Conservation (phyloP, 1,140 invertebrate genomes). For the Venturia canescens region DNA sequence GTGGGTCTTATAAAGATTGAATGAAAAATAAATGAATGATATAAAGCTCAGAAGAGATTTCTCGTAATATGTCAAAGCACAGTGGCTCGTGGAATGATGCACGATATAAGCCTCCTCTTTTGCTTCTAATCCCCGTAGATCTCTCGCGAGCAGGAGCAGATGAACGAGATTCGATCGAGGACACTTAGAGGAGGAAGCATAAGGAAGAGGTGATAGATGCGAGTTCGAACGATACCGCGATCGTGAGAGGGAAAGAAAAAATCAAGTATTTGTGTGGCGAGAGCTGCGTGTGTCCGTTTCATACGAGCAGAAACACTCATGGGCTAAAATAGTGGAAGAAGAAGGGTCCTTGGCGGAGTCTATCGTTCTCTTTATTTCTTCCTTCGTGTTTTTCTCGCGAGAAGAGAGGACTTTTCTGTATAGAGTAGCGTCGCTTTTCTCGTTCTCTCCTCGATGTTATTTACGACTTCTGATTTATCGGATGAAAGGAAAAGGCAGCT, state of each 20-base stretch:
- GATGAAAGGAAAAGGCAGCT: slow-evolving; percentile 72
- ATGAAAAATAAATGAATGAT: neutral
- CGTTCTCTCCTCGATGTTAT: slow-evolving; percentile 71
- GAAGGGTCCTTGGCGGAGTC: slow-evolving; percentile 64
- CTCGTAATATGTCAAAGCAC: neutral
- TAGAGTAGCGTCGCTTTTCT: slow-evolving; percentile 20
- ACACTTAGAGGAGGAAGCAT: slow-evolving; percentile 22
- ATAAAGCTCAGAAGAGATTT: neutral
- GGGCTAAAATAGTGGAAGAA: slow-evolving; percentile 68
- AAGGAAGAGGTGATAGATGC: slow-evolving; percentile 64
- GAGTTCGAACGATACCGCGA: slow-evolving; percentile 42
- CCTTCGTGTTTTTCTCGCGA: slow-evolving; percentile 59
- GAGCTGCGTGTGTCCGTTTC: neutral
- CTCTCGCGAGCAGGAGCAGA: slow-evolving; percentile 45
- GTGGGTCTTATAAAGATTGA: neutral
- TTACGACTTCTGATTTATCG: slow-evolving; percentile 75
- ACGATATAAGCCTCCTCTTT: neutral
- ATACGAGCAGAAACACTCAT: slow-evolving; percentile 30
- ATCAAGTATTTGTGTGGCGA: neutral
- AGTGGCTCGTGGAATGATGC: neutral
- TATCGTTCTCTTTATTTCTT: slow-evolving; percentile 72
- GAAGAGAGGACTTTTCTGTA: slow-evolving; percentile 41
- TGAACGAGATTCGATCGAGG: slow-evolving; percentile 57
- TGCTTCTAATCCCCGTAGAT: slow-evolving; percentile 7
- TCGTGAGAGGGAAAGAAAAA: slow-evolving; percentile 35